Evolutionary conservation across 1,140 invertebrate genomes (phyloP).

Genomic region (Subanguina moxae): DNA sequence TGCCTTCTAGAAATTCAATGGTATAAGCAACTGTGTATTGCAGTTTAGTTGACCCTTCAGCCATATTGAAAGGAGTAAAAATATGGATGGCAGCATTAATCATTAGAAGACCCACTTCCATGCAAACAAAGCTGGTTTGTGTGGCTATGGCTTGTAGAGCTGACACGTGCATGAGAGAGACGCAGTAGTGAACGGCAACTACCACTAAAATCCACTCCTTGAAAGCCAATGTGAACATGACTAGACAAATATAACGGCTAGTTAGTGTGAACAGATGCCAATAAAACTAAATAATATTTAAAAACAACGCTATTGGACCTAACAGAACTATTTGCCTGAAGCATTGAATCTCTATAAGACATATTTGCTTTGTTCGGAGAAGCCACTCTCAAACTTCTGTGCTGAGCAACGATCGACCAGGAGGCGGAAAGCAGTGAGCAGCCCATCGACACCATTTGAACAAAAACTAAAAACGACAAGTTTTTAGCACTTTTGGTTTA

Average conservation of each 20-base stretch:
- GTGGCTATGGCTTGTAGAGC: slow-evolving; percentile 21
- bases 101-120: slow-evolving; percentile 18
- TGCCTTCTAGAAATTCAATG: slow-evolving; percentile 24
- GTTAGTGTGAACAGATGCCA: slow-evolving; percentile 27
- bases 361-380: slow-evolving; percentile 24
- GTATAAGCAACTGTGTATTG: slow-evolving; percentile 18
- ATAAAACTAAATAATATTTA: slow-evolving; percentile 22
- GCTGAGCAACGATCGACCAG: slow-evolving; percentile 23
- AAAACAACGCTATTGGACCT: not conserved
- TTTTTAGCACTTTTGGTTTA: not conserved
- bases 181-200: slow-evolving; percentile 11
- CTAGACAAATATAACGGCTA: slow-evolving; percentile 13
- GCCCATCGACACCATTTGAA: slow-evolving; percentile 14
- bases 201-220: not conserved
- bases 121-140: slow-evolving; percentile 11
- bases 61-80: slow-evolving; percentile 30
- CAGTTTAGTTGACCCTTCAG: slow-evolving; percentile 21
- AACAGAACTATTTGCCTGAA: slow-evolving; percentile 25
- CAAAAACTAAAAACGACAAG: slow-evolving; percentile 16
- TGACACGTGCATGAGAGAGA: slow-evolving; percentile 17
- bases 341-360: slow-evolving; percentile 12
- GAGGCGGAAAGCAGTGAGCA: slow-evolving; percentile 20
- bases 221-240: slow-evolving; percentile 15
- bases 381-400: slow-evolving; percentile 21
- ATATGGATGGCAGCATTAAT: slow-evolving; percentile 26